phyloP scores from a whole-genome alignment of 2,797 vertebrate genomes.

The Mormyrus proboscirostris region DNA sequence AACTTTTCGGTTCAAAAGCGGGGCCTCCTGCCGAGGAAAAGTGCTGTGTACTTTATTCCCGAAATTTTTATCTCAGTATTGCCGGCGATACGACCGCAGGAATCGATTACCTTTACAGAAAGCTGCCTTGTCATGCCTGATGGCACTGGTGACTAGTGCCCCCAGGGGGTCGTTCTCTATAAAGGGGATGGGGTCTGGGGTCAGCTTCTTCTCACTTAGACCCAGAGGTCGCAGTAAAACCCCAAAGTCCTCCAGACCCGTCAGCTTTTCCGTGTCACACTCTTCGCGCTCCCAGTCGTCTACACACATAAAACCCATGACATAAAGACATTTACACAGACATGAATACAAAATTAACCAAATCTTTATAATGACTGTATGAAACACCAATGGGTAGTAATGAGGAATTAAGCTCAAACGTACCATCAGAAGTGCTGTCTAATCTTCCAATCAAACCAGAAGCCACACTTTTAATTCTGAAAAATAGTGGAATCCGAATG shows the following conservation, averaged over 20 bases:
- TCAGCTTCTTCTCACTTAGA: constrained; percentile 64
- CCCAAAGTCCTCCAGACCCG: constrained; percentile 70
- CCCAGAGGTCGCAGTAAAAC: constrained; percentile 63
- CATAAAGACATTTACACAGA: neutral
- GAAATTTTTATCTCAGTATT: too few relatives aligned
- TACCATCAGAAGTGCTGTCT: constrained; percentile 70
- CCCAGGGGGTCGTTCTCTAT: constrained; percentile 67
- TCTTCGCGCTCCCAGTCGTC: constrained; percentile 68
- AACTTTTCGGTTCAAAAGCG: constrained; percentile 54
- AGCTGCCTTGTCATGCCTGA: constrained; percentile 33
- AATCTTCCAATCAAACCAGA: constrained; percentile 67
- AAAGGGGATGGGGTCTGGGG: constrained; percentile 67
- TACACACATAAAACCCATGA: constrained; percentile 26
- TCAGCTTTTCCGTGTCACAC: constrained; percentile 56
- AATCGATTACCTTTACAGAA: constrained; percentile 52
- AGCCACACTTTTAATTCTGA: constrained; percentile 61
- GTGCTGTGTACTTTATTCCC: neutral
- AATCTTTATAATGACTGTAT: neutral
- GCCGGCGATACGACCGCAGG: too few relatives aligned
- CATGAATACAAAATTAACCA: neutral
- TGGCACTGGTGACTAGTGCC: constrained; percentile 50
- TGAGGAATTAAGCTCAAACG: neutral
- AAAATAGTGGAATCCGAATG: neutral
- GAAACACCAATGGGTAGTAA: neutral
- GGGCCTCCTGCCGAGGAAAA: constrained; percentile 41